Conservation (phyloP, 2,797 vertebrate species). For the Rallus crepitans region DNA sequence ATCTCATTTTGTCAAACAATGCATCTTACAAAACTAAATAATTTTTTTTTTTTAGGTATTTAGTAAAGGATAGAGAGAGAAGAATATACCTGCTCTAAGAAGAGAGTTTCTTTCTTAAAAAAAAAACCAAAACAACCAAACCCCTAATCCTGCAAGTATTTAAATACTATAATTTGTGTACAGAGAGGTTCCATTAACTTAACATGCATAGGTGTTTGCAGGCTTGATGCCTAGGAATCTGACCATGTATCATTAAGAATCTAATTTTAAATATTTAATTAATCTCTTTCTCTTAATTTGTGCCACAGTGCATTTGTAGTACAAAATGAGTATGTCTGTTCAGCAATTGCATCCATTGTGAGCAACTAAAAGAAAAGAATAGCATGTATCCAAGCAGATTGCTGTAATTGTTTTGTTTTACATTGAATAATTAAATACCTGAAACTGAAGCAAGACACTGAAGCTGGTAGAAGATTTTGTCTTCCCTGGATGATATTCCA, state of each 20-base stretch:
- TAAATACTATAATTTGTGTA: background rate
- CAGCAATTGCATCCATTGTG: background rate
- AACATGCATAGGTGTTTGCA: background rate
- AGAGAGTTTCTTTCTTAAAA: background rate
- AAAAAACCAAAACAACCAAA: background rate
- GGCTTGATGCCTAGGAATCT: background rate
- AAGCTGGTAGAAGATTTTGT: background rate
- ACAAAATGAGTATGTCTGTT: background rate
- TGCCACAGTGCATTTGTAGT: background rate
- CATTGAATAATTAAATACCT: background rate
- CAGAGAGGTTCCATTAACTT: background rate
- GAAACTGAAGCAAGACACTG: background rate
- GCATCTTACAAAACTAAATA: background rate
- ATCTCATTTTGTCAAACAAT: background rate
- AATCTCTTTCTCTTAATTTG: background rate
- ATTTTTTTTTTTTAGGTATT: background rate
- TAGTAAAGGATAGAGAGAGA: background rate
- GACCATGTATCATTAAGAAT: background rate
- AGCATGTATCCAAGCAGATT: background rate
- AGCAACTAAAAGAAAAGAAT: background rate
- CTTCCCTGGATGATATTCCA: background rate
- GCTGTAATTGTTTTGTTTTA: background rate
- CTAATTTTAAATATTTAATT: conserved; percentile 27
- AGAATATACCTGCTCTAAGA: background rate
- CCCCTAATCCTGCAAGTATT: background rate